phyloP scores from a whole-genome alignment of 2,113 vertebrate species.

The Nothobranchius furzeri region DNA sequence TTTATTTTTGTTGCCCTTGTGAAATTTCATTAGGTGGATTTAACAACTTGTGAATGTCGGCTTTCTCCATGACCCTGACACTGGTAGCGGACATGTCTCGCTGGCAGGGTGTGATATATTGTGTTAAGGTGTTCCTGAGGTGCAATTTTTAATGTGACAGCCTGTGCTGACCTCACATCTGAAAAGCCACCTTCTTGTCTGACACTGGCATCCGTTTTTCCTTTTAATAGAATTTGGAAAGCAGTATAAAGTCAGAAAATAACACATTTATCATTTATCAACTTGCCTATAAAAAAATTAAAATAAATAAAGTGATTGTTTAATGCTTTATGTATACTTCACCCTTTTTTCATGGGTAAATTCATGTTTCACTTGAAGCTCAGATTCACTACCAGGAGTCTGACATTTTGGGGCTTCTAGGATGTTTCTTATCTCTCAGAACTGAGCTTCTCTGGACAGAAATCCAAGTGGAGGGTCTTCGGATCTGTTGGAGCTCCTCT shows the following conservation, averaged over 20 bases:
- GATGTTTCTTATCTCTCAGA: too few relatives aligned
- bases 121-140: constrained; percentile 57
- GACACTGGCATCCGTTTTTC: constrained; percentile 32
- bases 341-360: too few relatives aligned
- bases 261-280: neutral
- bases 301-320: neutral
- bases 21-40: constrained; percentile 77
- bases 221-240: constrained; percentile 58
- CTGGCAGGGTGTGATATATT: constrained; percentile 70
- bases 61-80: constrained; percentile 74
- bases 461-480: too few relatives aligned
- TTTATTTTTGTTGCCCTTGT: constrained; percentile 69
- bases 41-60: constrained; percentile 74
- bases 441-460: too few relatives aligned
- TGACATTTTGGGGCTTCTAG: too few relatives aligned
- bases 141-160: constrained; percentile 70
- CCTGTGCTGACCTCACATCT: constrained; percentile 58
- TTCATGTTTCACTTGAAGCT: too few relatives aligned
- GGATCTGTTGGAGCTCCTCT: too few relatives aligned
- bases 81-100: constrained; percentile 46
- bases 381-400: too few relatives aligned
- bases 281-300: neutral
- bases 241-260: constrained; percentile 1
- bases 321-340: too few relatives aligned
- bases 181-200: constrained; percentile 41